These are phyloP conservation scores for Melanotaenia nigrans DNA, from an alignment of 2,797 vertebrate genomes.

Conservation along the genomic window DNA sequence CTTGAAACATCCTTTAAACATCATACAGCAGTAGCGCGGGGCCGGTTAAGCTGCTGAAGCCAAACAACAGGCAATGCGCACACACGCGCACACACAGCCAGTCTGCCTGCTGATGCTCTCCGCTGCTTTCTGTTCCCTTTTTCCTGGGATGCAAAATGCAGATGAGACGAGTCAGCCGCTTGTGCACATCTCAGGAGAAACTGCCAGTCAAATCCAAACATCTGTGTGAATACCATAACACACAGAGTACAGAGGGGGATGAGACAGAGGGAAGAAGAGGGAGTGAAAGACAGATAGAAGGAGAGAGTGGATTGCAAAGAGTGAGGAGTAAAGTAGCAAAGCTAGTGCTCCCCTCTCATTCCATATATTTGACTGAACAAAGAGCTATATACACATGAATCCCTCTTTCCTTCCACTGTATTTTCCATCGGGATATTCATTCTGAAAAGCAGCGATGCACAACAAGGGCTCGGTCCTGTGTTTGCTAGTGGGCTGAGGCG, in stretches of 20 bases:
- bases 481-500: slow-evolving; percentile 80
- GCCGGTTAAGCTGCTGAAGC: slow-evolving; percentile 73
- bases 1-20: slow-evolving; percentile 85
- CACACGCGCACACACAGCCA: slow-evolving; percentile 26
- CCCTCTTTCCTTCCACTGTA: slow-evolving; percentile 74
- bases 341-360: slow-evolving; percentile 68
- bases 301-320: slow-evolving; percentile 61
- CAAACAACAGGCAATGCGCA: slow-evolving; percentile 62
- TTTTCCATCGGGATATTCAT: slow-evolving; percentile 80
- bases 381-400: slow-evolving; percentile 76
- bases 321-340: slow-evolving; percentile 72
- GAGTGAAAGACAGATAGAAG: slow-evolving; percentile 39
- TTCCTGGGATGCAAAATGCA: slow-evolving; percentile 85
- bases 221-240: slow-evolving; percentile 84
- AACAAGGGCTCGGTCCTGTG: slow-evolving; percentile 79
- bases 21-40: slow-evolving; percentile 70
- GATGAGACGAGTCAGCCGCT: slow-evolving; percentile 83
- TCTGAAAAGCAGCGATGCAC: slow-evolving; percentile 79
- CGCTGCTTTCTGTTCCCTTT: slow-evolving; percentile 69
- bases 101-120: slow-evolving; percentile 69
- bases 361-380: slow-evolving; percentile 77
- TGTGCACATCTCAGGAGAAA: slow-evolving; percentile 82
- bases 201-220: slow-evolving; percentile 83
- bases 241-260: slow-evolving; percentile 69
- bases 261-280: slow-evolving; percentile 45